A percentile compares a stretch with the other conserved stretches of the same genome.
These are phyloP conservation scores for Macroramphosus scolopax DNA, from an alignment of 2,797 vertebrate species.

Conservation along the genomic window DNA sequence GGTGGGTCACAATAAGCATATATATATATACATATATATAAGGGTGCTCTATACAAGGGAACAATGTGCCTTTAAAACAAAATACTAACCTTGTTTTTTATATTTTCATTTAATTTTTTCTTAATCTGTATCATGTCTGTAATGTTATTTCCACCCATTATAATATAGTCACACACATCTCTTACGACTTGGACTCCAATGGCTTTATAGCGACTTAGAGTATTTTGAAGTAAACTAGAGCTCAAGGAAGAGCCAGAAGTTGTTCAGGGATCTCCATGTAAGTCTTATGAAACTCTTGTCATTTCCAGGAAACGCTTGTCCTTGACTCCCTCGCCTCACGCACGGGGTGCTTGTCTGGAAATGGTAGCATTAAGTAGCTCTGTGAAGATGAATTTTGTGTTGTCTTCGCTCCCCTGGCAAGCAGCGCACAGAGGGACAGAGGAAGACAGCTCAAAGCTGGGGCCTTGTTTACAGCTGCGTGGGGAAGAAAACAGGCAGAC, in stretches of 20 bases:
- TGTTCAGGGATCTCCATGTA: slow-evolving; percentile 66
- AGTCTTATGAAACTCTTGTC: slow-evolving; percentile 76
- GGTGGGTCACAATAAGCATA: slow-evolving; percentile 74
- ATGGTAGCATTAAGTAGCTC: slow-evolving; percentile 79
- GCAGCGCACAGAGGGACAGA: slow-evolving; percentile 73
- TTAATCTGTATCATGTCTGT: too few species aligned
- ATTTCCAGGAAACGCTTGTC: slow-evolving; percentile 72
- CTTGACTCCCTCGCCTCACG: slow-evolving; percentile 72
- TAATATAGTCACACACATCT: too few species aligned
- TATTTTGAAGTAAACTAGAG: too few species aligned
- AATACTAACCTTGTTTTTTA: slow-evolving; percentile 52
- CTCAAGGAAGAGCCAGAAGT: slow-evolving; percentile 66
- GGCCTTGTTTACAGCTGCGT: slow-evolving; percentile 90
- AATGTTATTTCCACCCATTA: too few species aligned
- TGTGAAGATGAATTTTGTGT: slow-evolving; percentile 75
- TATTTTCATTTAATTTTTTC: slow-evolving; percentile 3
- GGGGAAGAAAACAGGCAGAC: slow-evolving; percentile 89
- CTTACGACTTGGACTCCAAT: too few species aligned
- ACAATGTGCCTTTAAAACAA: slow-evolving; percentile 29
- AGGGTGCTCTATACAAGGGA: slow-evolving; percentile 32
- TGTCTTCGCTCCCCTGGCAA: slow-evolving; percentile 78
- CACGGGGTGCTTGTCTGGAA: slow-evolving; percentile 79
- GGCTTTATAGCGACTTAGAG: too few species aligned
- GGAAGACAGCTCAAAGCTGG: slow-evolving; percentile 81
- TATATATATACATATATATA: slow-evolving; percentile 51